Base-by-base conservation (phyloP, 2,888 invertebrate species). In the Lagria hirta region DNA sequence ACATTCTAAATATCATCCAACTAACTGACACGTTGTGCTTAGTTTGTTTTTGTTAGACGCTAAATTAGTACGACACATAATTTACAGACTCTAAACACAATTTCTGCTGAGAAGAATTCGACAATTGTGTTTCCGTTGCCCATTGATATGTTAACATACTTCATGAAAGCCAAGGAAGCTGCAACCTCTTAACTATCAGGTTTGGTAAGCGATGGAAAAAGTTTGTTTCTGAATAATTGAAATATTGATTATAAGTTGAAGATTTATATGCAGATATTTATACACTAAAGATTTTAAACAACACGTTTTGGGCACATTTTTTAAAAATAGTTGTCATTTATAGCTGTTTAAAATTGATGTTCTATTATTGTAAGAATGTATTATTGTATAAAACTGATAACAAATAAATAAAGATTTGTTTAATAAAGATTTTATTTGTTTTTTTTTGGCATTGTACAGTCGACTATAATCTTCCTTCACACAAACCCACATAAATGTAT, bases 91-190 rank as follows among this genome's bases (percentile, higher is more conserved):
- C 75, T 97, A 65, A 96, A 92, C 75, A 91, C 94, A 43, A 96
- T 97, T 66, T 94, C 95, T 13, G 93, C 95, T 14, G 97, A 97
- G 79, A 96, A 97, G 79, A 96, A 97, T 70, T 96, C 95, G 5
- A 97, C 97, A 3, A 97, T 97, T 64, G 90, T 97, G 28, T 97
- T 97, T 74, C 97, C 97, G 7, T 62, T 73, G 40, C 84, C 84
- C 18, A 81, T 81, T 54, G 89, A 90, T 65, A 76, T 90, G 60
- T 68, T 90, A 17, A 86, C 88, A 2, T 89, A 88, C 71, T 88
- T 88, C 69, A 76, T 88, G 70, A 84, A 80, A 65, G 79, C 80
- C 1, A 73, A 66, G 51, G 74, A 74, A 30, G 49, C 51, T 15
- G 49, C 48, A n/a, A n/a, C n/a, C n/a, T n/a, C n/a, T n/a, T n/a